Evolutionary conservation across 2,113 vertebrate species (phyloP), one percentile per base, ranked within the genome.

Genomic region (Labeo catla): DNA sequence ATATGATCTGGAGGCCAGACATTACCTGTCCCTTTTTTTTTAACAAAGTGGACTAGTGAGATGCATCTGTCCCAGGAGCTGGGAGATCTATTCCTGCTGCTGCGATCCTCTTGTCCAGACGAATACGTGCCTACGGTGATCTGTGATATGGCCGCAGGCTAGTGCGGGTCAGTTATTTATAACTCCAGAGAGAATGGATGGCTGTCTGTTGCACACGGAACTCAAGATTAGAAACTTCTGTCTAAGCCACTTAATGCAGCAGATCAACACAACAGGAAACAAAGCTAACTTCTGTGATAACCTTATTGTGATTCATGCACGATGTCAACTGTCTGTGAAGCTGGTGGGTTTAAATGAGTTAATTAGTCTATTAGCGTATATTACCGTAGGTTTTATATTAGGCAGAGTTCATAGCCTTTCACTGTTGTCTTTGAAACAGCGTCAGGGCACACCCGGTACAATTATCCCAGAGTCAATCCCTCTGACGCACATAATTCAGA

Each of bases 381-480:
- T 61, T 45, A n/a, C 19, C 2, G 23, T 21, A 80, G 39, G 7
- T 80, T 61, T 63, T 76, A 2, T 81, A 49, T 57, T 52, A 13
- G 19, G 28, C 1, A n/a, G 8, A 21, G 34, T 61, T 74, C 19
- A 10, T 45, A 57, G 39, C 39, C 23, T 59, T 77, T 68, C 7
- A 45, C 72, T 43, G 34, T 54, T 74, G 12, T 54, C 79, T 66
- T 45, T 50, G 8, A 52, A 87, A 65, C 34, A 43, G 16, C 57
- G 80, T 65, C 57, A 82, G 80, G 50, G n/a, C 19, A 11, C 52
- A 11, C 11, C 45, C 66, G 13, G 23, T 81, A 49, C 15, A 73
- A 77, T 88, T 76, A 86, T 88, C 87, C 65, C 59, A 36, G 50
- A 83, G 84, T 85, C 59, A 83, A 88, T 88, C 84, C 73, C 61